Percentiles rank a stretch among this genome's conserved stretches.
phyloP scores from a whole-genome alignment of 35 echinoderm and acorn worm genomes.

The Anneissia japonica region DNA sequence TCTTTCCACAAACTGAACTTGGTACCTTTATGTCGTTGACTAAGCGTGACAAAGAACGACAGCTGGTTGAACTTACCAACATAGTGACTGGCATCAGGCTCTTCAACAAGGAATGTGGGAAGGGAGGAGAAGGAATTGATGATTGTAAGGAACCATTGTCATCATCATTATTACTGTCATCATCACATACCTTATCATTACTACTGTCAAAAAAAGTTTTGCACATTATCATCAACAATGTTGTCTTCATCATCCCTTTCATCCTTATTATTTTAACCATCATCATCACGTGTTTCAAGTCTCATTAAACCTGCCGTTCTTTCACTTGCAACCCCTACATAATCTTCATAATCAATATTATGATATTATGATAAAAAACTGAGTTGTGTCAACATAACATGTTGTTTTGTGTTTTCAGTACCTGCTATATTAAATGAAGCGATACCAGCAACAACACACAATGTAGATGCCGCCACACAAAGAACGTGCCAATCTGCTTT shows the following conservation, averaged over 20 bases:
- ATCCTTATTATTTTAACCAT: neutral
- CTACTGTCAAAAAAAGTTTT: neutral
- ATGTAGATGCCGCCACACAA: conserved; percentile 88
- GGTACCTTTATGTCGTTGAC: conserved; percentile 95
- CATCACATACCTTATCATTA: neutral
- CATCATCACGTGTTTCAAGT: too few relatives aligned
- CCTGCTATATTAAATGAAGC: conserved; percentile 98
- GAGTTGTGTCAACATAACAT: neutral
- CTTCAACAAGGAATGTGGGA: conserved; percentile 97
- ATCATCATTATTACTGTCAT: neutral
- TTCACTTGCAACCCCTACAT: too few relatives aligned
- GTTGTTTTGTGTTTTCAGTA: conserved; percentile 23
- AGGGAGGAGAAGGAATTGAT: conserved; percentile 95
- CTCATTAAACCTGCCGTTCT: too few relatives aligned
- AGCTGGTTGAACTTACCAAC: conserved; percentile 66
- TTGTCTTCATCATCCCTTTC: neutral
- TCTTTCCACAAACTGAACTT: conserved; percentile 94
- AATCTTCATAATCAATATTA: too few relatives aligned
- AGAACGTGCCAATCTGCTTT: conserved; percentile 71
- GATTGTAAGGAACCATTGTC: conserved; percentile 65
- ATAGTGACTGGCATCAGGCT: conserved; percentile 88
- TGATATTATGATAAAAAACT: neutral
- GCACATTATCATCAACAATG: neutral
- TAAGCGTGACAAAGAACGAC: conserved; percentile 81
- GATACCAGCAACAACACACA: conserved; percentile 96